Evolutionary conservation across 1,140 invertebrate species (phyloP).

Genomic region (Macrobrachium rosenbergii): DNA sequence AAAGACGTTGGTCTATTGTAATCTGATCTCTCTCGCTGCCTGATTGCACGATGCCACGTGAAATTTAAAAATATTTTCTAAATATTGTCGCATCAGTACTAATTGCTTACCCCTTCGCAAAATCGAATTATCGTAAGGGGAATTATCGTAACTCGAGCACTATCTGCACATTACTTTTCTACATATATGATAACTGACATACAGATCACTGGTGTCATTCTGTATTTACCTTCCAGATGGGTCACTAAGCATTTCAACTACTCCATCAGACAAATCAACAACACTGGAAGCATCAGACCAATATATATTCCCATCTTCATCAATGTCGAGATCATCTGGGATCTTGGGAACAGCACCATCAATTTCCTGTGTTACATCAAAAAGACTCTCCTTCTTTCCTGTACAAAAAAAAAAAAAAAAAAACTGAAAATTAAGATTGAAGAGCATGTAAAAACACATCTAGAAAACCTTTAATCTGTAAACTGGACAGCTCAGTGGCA

Average conservation of each 20-base stretch:
- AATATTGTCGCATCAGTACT: too few relatives aligned
- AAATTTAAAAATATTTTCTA: too few relatives aligned
- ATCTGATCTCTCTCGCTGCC: too few relatives aligned
- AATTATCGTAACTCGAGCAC: too few relatives aligned
- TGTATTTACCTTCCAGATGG: slow-evolving; percentile 55
- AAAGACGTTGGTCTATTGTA: too few relatives aligned
- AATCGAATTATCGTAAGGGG: too few relatives aligned
- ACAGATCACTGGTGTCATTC: background rate
- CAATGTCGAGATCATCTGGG: slow-evolving; percentile 62
- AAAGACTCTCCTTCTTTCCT: slow-evolving; percentile 61
- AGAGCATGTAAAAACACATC: background rate
- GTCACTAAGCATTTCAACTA: slow-evolving; percentile 54
- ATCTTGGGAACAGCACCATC: slow-evolving; percentile 40
- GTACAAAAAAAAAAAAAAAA: background rate
- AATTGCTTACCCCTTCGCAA: too few relatives aligned
- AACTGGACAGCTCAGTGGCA: too few relatives aligned
- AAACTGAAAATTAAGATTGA: background rate
- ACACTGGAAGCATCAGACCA: slow-evolving; percentile 61
- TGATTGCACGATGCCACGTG: too few relatives aligned
- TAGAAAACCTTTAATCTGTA: background rate
- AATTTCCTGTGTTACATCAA: slow-evolving; percentile 62
- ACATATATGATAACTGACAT: background rate
- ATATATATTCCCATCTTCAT: slow-evolving; percentile 64
- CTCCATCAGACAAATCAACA: slow-evolving; percentile 35
- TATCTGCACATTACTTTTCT: too few relatives aligned